Conservation (phyloP, 2,888 invertebrate species). For the Empis livida region DNA sequence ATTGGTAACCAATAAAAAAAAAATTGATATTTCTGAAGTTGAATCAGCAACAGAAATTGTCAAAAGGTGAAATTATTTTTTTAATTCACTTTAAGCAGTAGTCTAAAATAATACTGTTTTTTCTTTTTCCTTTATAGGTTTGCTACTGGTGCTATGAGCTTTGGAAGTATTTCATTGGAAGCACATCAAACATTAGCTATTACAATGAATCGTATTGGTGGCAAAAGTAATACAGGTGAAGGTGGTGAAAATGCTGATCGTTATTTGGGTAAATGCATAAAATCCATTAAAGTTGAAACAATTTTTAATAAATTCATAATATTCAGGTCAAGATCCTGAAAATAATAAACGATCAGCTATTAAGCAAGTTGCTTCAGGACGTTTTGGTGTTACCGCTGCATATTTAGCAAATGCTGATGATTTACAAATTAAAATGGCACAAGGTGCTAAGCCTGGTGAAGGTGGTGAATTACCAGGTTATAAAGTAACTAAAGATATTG, state of each 20-base stretch:
- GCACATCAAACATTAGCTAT: conserved; percentile 90
- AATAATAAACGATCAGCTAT: conserved; percentile 85
- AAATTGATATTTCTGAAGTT: conserved; percentile 75
- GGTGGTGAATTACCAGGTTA: conserved; percentile 92
- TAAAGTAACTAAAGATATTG: conserved; percentile 90
- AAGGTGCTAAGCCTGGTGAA: conserved; percentile 98
- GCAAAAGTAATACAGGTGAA: conserved; percentile 98
- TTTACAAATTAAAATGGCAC: conserved; percentile 99
- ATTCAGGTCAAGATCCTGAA: conserved; percentile 54
- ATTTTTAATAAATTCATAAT: neutral
- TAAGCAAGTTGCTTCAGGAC: conserved; percentile 96
- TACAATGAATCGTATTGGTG: conserved; percentile 95
- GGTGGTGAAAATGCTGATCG: conserved; percentile 79
- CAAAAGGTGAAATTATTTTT: conserved; percentile 66
- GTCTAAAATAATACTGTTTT: neutral
- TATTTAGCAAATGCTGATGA: conserved; percentile 97
- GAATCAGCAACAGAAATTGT: conserved; percentile 92
- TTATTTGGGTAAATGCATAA: conserved; percentile 43
- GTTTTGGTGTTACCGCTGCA: conserved; percentile 96
- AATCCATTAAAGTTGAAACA: neutral
- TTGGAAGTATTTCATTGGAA: conserved; percentile 93
- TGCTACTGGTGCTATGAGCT: conserved; percentile 80
- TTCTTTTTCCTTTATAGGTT: conserved; percentile 19
- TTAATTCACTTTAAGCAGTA: neutral
- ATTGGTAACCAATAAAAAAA: conserved; percentile 60